Evolutionary conservation across 2,797 vertebrate genomes (phyloP).

Genomic region (Sebastes hubbsi): DNA sequence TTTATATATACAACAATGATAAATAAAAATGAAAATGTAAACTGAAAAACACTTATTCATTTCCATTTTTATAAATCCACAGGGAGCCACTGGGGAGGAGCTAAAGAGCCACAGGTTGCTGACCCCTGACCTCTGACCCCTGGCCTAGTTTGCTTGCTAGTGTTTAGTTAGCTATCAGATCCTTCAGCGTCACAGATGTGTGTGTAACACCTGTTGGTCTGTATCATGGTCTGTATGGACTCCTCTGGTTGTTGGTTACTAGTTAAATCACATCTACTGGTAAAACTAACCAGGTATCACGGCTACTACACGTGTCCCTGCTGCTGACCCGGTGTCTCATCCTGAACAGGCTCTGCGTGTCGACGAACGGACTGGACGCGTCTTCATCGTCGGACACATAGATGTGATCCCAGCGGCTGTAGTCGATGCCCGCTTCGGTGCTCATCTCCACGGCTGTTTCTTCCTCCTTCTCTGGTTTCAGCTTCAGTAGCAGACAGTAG

Average conservation of each 20-base stretch:
- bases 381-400: constrained; percentile 94
- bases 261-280: not conserved
- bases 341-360: constrained; percentile 90
- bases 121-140: too few relatives aligned
- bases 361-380: constrained; percentile 89
- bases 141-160: too few relatives aligned
- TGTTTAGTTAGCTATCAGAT: not conserved
- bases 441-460: constrained; percentile 49
- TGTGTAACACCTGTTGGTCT: not conserved
- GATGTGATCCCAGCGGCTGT: constrained; percentile 93
- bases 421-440: constrained; percentile 82
- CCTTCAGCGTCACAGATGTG: not conserved
- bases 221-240: not conserved
- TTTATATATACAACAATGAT: too few relatives aligned
- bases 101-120: too few relatives aligned
- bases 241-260: not conserved
- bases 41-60: too few relatives aligned
- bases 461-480: too few relatives aligned
- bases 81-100: too few relatives aligned
- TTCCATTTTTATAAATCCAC: too few relatives aligned
- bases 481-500: not conserved
- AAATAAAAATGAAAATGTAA: too few relatives aligned
- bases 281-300: constrained; percentile 39
- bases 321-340: constrained; percentile 90
- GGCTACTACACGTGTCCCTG: constrained; percentile 17